These are phyloP conservation scores for Pseudocheirus occidentalis DNA, from an alignment of 2,797 vertebrate species.

Conservation along the genomic window DNA sequence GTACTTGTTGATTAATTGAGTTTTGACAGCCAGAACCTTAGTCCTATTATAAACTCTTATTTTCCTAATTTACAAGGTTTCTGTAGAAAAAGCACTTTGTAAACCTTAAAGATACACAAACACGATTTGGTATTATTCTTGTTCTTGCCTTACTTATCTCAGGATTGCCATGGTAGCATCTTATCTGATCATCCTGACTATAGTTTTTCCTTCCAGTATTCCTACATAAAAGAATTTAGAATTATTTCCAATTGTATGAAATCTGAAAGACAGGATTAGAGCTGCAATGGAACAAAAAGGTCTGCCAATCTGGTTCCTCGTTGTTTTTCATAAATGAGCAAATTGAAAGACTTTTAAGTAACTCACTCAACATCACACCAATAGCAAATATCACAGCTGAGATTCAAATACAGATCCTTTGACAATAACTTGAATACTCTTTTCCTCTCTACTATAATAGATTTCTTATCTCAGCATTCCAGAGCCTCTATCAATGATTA, in stretches of 20 bases:
- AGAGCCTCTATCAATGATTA: background rate
- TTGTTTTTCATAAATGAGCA: background rate
- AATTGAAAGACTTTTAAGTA: background rate
- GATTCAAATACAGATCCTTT: background rate
- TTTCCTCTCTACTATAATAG: background rate
- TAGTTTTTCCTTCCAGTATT: background rate
- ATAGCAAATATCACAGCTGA: background rate
- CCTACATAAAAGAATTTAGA: background rate
- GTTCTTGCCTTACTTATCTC: background rate
- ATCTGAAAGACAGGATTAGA: background rate
- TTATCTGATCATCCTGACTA: background rate
- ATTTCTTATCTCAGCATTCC: background rate
- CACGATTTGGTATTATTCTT: background rate
- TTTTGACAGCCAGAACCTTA: background rate
- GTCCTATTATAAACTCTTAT: background rate
- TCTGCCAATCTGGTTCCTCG: background rate
- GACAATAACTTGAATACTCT: background rate
- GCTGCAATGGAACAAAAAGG: background rate
- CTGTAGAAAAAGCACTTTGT: background rate
- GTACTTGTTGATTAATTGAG: background rate
- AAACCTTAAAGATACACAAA: background rate
- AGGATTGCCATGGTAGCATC: background rate
- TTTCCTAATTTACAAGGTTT: background rate
- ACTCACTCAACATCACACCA: background rate
- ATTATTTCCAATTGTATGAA: background rate